These are phyloP conservation scores for Fopius arisanus DNA, from an alignment of 1,140 invertebrate species.

Conservation along the genomic window DNA sequence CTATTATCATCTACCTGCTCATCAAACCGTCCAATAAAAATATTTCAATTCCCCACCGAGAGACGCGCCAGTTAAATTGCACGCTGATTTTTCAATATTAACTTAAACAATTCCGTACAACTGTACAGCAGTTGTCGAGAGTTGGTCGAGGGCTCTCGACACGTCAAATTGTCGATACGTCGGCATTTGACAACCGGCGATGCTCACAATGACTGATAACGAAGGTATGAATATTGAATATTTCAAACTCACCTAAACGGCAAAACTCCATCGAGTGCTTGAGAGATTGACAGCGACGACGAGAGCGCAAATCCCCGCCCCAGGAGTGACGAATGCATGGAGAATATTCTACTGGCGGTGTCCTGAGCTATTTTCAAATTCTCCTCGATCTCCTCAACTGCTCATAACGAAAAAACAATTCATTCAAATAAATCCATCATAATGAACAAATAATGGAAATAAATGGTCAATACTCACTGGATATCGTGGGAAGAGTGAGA, in stretches of 20 bases:
- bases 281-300: slow-evolving; percentile 84
- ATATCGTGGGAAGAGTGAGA: slow-evolving; percentile 75
- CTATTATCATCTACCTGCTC: slow-evolving; percentile 38
- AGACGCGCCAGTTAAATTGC: slow-evolving; percentile 35
- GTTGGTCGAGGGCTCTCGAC: neutral
- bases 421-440: slow-evolving; percentile 31
- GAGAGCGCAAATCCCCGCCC: slow-evolving; percentile 91
- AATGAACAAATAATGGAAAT: slow-evolving; percentile 12
- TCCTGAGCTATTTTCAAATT: slow-evolving; percentile 77
- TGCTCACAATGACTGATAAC: slow-evolving; percentile 3
- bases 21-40: neutral
- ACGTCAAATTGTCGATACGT: neutral
- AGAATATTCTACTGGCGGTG: slow-evolving; percentile 75
- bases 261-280: slow-evolving; percentile 89
- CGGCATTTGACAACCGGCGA: neutral
- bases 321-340: slow-evolving; percentile 77
- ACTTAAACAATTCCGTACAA: too few relatives aligned
- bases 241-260: slow-evolving; percentile 78
- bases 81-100: neutral
- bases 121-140: neutral
- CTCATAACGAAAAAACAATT: neutral
- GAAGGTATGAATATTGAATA: neutral
- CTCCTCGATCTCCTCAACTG: slow-evolving; percentile 79
- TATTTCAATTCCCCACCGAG: slow-evolving; percentile 39
- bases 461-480: slow-evolving; percentile 60